Percentiles rank a stretch among this genome's conserved stretches.
Conservation (phyloP, 2,888 invertebrate species). For the Anoplius nigerrimus region DNA sequence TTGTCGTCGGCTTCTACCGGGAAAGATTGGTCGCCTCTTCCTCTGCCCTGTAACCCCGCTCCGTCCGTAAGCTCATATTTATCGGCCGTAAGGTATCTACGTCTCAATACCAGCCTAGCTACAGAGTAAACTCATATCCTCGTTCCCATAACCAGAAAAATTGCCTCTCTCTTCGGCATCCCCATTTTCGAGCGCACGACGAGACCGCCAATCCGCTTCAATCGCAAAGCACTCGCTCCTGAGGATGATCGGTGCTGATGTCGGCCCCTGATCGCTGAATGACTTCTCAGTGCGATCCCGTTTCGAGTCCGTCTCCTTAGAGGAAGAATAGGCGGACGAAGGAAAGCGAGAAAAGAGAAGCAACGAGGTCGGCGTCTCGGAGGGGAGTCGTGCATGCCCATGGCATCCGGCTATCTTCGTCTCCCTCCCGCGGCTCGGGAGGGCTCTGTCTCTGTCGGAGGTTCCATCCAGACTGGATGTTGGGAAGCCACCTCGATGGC, state of each 20-base stretch:
- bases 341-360: conserved; percentile 51
- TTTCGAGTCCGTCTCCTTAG: conserved; percentile 16
- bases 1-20: conserved; percentile 53
- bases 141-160: too few relatives aligned
- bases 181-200: too few relatives aligned
- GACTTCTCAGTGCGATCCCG: too few relatives aligned
- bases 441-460: conserved; percentile 16
- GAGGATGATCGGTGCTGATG: too few relatives aligned
- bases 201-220: too few relatives aligned
- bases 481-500: conserved; percentile 54
- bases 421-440: conserved; percentile 24
- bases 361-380: conserved; percentile 32
- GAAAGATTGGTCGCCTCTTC: conserved; percentile 64
- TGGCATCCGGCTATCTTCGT: conserved; percentile 56
- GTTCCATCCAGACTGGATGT: conserved; percentile 45
- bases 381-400: conserved; percentile 57
- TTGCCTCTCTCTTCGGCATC: too few relatives aligned
- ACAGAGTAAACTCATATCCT: too few relatives aligned
- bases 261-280: too few relatives aligned
- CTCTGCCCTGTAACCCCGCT: background rate
- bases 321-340: conserved; percentile 54
- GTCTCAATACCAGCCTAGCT: conserved; percentile 63
- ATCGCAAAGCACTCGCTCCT: too few relatives aligned
- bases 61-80: conserved; percentile 40
- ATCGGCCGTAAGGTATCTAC: conserved; percentile 60